A percentile compares a stretch with the other conserved stretches of the same genome.
These are phyloP conservation scores for Nannoperca obscura DNA, from an alignment of 2,797 vertebrate genomes.

Conservation along the genomic window DNA sequence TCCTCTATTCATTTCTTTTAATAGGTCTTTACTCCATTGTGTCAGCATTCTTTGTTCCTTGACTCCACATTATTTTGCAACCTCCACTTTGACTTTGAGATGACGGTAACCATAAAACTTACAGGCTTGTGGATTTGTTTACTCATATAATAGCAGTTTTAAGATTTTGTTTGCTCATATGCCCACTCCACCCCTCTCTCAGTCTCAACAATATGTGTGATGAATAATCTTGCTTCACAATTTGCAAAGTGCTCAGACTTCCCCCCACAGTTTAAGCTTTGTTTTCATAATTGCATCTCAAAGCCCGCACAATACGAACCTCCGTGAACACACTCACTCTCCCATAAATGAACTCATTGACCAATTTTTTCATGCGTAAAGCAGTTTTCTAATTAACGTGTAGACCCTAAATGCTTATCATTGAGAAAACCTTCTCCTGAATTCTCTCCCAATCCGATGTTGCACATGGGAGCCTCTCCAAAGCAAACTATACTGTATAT, in stretches of 20 bases:
- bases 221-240: constrained; percentile 68
- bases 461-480: constrained; percentile 59
- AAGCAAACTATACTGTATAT: constrained; percentile 40
- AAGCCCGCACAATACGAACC: constrained; percentile 59
- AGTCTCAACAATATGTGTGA: constrained; percentile 57
- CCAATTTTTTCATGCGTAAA: constrained; percentile 66
- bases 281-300: constrained; percentile 79
- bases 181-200: constrained; percentile 51
- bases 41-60: constrained; percentile 65
- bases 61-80: constrained; percentile 66
- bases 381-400: constrained; percentile 78
- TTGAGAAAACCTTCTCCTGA: constrained; percentile 56
- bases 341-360: constrained; percentile 39
- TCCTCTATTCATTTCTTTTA: constrained; percentile 63
- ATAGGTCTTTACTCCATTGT: constrained; percentile 64
- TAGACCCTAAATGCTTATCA: constrained; percentile 74
- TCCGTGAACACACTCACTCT: constrained; percentile 26
- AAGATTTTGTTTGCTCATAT: constrained; percentile 66
- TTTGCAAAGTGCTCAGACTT: constrained; percentile 59
- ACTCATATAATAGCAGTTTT: constrained; percentile 53
- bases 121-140: constrained; percentile 63
- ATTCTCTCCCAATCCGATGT: constrained; percentile 53
- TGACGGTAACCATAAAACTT: constrained; percentile 65
- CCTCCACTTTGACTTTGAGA: constrained; percentile 81
- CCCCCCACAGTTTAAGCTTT: constrained; percentile 68